A percentile compares a stretch with the other conserved stretches of the same genome.
Evolutionary conservation across 2,888 invertebrate genomes (phyloP).

Genomic region (Lamellibrachia columna): DNA sequence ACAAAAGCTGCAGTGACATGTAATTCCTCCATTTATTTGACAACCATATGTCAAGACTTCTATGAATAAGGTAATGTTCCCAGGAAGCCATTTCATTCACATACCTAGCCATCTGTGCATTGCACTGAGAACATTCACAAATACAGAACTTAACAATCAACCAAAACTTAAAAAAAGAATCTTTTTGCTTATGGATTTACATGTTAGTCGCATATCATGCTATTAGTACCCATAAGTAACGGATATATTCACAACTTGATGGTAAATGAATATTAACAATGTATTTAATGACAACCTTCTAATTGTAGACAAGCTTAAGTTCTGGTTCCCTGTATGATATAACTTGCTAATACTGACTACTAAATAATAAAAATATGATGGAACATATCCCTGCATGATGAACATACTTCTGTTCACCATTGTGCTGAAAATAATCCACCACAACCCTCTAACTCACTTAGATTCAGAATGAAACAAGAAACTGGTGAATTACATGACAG

Average conservation of each 20-base stretch:
- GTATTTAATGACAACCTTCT: background rate
- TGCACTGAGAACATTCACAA: background rate
- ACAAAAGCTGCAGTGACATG: too few relatives aligned
- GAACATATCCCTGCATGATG: background rate
- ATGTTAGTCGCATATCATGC: background rate
- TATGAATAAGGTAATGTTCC: too few relatives aligned
- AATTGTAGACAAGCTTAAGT: background rate
- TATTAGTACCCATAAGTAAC: background rate
- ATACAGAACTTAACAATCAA: background rate
- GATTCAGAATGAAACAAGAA: background rate
- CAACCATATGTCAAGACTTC: too few relatives aligned
- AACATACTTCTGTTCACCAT: background rate
- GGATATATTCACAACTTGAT: background rate
- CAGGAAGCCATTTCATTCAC: background rate
- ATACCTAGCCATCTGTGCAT: background rate
- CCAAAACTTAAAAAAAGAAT: background rate
- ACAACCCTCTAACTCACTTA: background rate
- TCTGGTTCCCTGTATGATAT: background rate
- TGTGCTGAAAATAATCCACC: background rate
- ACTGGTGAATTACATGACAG: background rate
- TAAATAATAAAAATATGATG: too few relatives aligned
- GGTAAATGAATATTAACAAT: background rate
- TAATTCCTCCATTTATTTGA: too few relatives aligned
- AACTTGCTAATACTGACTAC: background rate
- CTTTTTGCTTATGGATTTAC: background rate